Evolutionary conservation across 2,113 vertebrate species (phyloP), one percentile per base, ranked within the genome.

Genomic region (Perccottus glenii): DNA sequence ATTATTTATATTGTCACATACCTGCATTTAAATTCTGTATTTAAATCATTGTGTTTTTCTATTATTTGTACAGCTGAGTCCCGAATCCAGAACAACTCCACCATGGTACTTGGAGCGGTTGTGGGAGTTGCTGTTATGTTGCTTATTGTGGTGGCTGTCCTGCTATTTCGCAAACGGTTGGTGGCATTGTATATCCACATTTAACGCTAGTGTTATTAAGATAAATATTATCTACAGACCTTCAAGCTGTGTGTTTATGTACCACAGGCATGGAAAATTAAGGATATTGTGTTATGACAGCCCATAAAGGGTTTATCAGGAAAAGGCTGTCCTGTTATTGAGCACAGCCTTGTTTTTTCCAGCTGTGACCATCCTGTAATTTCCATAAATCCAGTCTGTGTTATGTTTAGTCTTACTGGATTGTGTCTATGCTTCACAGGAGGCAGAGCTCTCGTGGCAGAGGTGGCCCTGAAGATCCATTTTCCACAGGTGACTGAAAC

Each of bases 391-490:
- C 55, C 64, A 33, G 53, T 63, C 67, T 85, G 64, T 58, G 44
- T 73, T 67, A 70, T 74, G 53, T 59, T 43, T 51, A 72, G 74
- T 69, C 57, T 47, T 43, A 14, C 60, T 53, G 66, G 82, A 40
- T 15, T 71, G 48, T 36, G 69, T 67, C 57, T 89, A 80, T 77
- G 73, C 44, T 44, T 76, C 59, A 56, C 83, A 99, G 97, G 89
- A 94, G 85, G 78, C 91, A 89, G 69, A 92, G 73, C 50, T 77
- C 88, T 0, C 92, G 82, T 5, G 84, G 91, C 1, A 92, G 93
- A n/a, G 93, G 95, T 58, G 94, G 94, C 0, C 50, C 93, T 0
- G 96, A 97, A 66, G 96, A 98, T 0, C 93, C 96, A 14, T 98
- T 98, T 81, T 94, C 95, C 63, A 79, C 95, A 71, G 97, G 97